Evolutionary conservation across 1,140 invertebrate genomes (phyloP).

Genomic region (Euborellia annulipes): DNA sequence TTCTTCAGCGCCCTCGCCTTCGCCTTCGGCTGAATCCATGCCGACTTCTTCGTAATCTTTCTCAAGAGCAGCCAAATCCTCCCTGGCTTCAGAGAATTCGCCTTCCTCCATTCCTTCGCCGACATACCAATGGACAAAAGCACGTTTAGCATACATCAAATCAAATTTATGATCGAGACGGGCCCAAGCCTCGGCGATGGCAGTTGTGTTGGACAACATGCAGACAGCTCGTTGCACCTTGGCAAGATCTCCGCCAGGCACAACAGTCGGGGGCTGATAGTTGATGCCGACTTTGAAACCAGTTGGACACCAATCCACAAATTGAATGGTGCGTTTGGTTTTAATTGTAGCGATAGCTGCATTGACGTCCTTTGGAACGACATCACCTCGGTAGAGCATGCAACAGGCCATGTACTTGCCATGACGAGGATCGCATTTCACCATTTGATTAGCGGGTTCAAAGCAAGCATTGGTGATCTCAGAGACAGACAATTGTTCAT

Average conservation of each 20-base stretch:
- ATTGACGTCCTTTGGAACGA: constrained; percentile 71
- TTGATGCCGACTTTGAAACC: constrained; percentile 66
- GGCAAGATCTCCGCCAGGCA: constrained; percentile 50
- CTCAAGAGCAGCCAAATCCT: constrained; percentile 54
- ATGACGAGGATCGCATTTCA: constrained; percentile 75
- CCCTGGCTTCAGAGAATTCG: constrained; percentile 57
- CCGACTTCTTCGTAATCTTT: constrained; percentile 48
- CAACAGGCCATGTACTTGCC: constrained; percentile 85
- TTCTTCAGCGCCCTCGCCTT: constrained; percentile 54
- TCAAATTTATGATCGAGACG: constrained; percentile 35
- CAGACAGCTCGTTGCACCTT: constrained; percentile 46
- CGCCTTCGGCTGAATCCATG: constrained; percentile 44
- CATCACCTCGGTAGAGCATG: constrained; percentile 51
- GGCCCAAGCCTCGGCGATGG: constrained; percentile 50
- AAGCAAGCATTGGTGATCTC: constrained; percentile 76
- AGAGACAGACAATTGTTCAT: constrained; percentile 63
- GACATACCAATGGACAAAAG: constrained; percentile 62
- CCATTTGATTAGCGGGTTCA: constrained; percentile 51
- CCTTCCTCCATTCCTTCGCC: constrained; percentile 64
- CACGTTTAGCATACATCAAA: constrained; percentile 52
- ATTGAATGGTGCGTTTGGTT: constrained; percentile 67
- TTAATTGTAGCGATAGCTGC: constrained; percentile 72
- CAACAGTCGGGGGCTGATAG: constrained; percentile 72
- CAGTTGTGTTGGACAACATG: constrained; percentile 70
- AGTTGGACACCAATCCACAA: constrained; percentile 70